Evolutionary conservation across 1,140 invertebrate species (phyloP), one percentile per base, ranked within the genome.

Genomic region (Bombus picipes): DNA sequence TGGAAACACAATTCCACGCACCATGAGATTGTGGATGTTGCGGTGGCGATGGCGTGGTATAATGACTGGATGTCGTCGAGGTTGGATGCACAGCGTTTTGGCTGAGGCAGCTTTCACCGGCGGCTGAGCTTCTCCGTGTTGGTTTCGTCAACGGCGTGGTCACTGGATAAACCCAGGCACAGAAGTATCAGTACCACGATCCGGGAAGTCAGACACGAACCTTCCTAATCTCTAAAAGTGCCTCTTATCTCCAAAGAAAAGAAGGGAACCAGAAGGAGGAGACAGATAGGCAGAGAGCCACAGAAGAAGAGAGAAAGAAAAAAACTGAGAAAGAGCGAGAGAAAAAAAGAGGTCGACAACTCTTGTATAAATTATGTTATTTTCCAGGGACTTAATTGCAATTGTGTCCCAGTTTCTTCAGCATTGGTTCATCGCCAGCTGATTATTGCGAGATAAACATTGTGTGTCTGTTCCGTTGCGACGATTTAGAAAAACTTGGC

Each of bases 41-140:
- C 74, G 95, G 94, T 85, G 95, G 94, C 74, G 95, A 95, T 73
- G 95, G 94, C 81, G 94, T 95, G 75, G 94, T 95, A 83, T 95
- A 95, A 87, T 95, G 94, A 92, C 94, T 95, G 72, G 94, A 95
- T 72, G 94, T 94, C 83, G 94, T 94, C 34, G 95, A 94, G 81
- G 92, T 92, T 59, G 92, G 93, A 90, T 94, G 93, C 86, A 92
- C 92, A 73, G 89, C 90, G 79, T 89, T 92, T 78, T 95, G 94
- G 90, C 87, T 93, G 75, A 94, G 87, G 74, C 92, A 92, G 90
- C 93, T 94, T 87, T 95, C 94, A 66, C 92, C 94, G 71, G 92
- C 92, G 39, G 94, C 93, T n/a, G 94, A 95, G 90, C 94, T 95
- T 91, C 94, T 93, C 81, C 94, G 91, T 57, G 91, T 85, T 41